These are phyloP conservation scores for Blastomussa wellsi DNA, from an alignment of 92 coral and sea anemone species.

Conservation along the genomic window DNA sequence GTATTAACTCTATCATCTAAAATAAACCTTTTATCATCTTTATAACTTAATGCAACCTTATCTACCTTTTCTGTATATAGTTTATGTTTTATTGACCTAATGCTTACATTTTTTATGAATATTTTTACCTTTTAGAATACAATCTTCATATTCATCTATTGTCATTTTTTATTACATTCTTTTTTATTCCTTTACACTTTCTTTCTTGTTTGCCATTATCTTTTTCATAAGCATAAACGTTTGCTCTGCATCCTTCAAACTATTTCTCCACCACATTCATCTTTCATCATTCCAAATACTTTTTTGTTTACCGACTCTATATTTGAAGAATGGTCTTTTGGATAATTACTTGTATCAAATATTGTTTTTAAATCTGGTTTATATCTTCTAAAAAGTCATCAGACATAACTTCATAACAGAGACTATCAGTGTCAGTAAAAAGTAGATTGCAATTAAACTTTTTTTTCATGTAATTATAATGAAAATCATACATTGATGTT, in stretches of 20 bases:
- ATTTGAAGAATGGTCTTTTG: slow-evolving; percentile 15
- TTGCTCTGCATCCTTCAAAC: slow-evolving; percentile 27
- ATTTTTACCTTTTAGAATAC: too few species aligned
- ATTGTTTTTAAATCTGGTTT: neutral
- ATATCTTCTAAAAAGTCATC: slow-evolving; percentile 18
- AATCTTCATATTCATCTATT: neutral
- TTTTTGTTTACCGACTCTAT: slow-evolving; percentile 10
- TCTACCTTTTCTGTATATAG: too few species aligned
- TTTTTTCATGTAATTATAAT: slow-evolving; percentile 31
- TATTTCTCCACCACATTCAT: slow-evolving; percentile 7
- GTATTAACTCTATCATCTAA: too few species aligned
- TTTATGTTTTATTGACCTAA: too few species aligned
- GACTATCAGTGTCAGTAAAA: slow-evolving; percentile 38
- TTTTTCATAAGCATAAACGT: slow-evolving; percentile 29
- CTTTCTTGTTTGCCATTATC: neutral
- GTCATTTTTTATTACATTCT: slow-evolving; percentile 14
- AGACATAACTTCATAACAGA: slow-evolving; percentile 28
- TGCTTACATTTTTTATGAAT: too few species aligned
- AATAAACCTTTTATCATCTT: too few species aligned
- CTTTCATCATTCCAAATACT: slow-evolving; percentile 22
- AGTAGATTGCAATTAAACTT: neutral
- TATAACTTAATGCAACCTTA: too few species aligned
- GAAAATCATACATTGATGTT: slow-evolving; percentile 37
- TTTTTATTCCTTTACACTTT: slow-evolving; percentile 24
- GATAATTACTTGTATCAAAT: slow-evolving; percentile 26